Evolutionary conservation across 2,888 invertebrate species (phyloP).

Genomic region (Apotomis capreana): DNA sequence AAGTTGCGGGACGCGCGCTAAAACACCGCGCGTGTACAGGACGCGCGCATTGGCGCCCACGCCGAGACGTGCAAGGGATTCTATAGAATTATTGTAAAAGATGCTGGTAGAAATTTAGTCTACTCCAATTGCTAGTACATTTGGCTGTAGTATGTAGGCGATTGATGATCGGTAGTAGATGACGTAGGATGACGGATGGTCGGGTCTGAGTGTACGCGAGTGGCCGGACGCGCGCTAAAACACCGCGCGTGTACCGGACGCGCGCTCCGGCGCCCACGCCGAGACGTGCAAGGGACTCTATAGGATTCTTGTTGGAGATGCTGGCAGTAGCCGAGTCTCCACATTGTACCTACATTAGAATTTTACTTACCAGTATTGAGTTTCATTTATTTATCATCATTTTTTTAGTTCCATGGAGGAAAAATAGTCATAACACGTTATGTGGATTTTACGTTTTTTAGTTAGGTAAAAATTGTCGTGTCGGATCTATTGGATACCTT

Average conservation of each 20-base stretch:
- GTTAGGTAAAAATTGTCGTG: too few species aligned
- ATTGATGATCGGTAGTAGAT: too few species aligned
- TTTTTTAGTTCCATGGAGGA: too few species aligned
- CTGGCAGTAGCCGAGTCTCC: neutral
- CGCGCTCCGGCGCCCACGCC: constrained; percentile 41
- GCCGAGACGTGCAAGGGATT: neutral
- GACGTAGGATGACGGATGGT: too few species aligned
- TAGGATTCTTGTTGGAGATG: neutral
- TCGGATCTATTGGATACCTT: too few species aligned
- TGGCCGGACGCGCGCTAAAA: constrained; percentile 55
- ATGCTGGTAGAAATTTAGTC: neutral
- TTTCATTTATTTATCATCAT: too few species aligned
- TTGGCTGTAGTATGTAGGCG: too few species aligned
- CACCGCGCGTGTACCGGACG: constrained; percentile 55
- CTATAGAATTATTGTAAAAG: neutral
- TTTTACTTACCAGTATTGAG: too few species aligned
- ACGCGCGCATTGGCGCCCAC: constrained; percentile 43
- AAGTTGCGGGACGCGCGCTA: constrained; percentile 50
- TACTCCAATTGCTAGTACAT: too few species aligned
- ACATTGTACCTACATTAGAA: too few species aligned
- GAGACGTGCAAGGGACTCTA: neutral
- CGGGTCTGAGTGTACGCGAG: constrained; percentile 30
- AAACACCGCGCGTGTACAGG: constrained; percentile 61
- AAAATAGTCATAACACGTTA: too few species aligned
- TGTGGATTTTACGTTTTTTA: too few species aligned